phyloP scores from a whole-genome alignment of 2,797 vertebrate species.

The Heterohyrax brucei region DNA sequence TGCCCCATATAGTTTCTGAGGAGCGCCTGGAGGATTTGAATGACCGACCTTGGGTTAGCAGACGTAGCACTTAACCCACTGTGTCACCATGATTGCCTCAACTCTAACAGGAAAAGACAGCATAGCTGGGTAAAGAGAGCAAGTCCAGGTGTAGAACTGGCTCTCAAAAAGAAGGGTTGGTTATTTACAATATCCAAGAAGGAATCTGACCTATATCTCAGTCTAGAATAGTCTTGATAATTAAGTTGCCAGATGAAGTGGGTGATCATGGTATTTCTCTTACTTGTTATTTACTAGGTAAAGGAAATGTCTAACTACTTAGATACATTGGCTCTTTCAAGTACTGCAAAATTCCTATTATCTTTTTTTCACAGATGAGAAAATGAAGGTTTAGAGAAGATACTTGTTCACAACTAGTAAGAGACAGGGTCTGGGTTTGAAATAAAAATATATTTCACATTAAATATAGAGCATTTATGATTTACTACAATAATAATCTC shows the following conservation, averaged over 20 bases:
- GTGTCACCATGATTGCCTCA: not conserved
- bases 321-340: not conserved
- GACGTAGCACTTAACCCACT: too few relatives aligned
- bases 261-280: not conserved
- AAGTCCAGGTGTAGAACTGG: not conserved
- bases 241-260: not conserved
- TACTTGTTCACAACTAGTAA: not conserved
- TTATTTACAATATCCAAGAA: not conserved
- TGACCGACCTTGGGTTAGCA: too few relatives aligned
- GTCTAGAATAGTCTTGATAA: not conserved
- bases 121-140: not conserved
- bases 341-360: not conserved
- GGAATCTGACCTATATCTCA: not conserved
- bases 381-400: not conserved
- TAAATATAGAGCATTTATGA: not conserved
- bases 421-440: not conserved
- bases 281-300: not conserved
- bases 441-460: constrained; percentile 10
- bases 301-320: not conserved
- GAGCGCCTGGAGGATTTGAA: too few relatives aligned
- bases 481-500: not conserved
- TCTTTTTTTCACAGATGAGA: not conserved
- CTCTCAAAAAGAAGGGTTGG: not conserved
- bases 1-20: too few relatives aligned
- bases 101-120: not conserved